Percentiles rank a stretch among this genome's conserved stretches.
Conservation (phyloP, 2,113 vertebrate genomes). For the Heptranchias perlo region DNA sequence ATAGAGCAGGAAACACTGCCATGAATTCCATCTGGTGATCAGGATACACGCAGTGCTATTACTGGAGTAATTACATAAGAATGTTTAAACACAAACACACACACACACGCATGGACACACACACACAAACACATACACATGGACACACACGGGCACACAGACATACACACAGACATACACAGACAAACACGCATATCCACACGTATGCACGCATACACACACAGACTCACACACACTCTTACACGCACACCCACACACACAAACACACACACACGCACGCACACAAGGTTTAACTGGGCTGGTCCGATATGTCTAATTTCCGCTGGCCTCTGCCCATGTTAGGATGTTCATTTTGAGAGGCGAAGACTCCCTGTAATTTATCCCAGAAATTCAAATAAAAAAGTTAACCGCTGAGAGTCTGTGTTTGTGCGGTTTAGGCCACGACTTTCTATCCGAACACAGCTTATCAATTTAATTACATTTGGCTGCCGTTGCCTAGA, state of each 20-base stretch:
- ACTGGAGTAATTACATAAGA: not conserved
- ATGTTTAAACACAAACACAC: not conserved
- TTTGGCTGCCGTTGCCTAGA: not conserved
- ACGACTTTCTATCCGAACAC: not conserved
- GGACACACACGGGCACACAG: too few relatives aligned
- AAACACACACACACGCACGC: not conserved
- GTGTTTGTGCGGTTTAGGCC: not conserved
- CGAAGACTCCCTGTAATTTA: not conserved
- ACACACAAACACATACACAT: too few relatives aligned
- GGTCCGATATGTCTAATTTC: not conserved
- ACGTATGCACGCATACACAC: too few relatives aligned
- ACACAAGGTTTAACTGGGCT: not conserved
- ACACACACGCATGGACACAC: not conserved
- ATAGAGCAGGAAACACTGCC: not conserved
- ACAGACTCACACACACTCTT: too few relatives aligned
- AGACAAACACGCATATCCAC: too few relatives aligned
- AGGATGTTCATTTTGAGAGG: not conserved
- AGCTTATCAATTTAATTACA: conserved; percentile 12
- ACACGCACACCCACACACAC: too few relatives aligned
- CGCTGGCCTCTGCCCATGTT: not conserved
- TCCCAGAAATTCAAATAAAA: not conserved
- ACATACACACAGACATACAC: too few relatives aligned
- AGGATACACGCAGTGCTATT: not conserved
- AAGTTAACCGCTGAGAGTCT: not conserved
- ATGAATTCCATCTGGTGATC: not conserved